Percentiles rank a stretch among this genome's conserved stretches.
Evolutionary conservation across 2,797 vertebrate genomes (phyloP).

Genomic region (Gephyroberyx darwinii): DNA sequence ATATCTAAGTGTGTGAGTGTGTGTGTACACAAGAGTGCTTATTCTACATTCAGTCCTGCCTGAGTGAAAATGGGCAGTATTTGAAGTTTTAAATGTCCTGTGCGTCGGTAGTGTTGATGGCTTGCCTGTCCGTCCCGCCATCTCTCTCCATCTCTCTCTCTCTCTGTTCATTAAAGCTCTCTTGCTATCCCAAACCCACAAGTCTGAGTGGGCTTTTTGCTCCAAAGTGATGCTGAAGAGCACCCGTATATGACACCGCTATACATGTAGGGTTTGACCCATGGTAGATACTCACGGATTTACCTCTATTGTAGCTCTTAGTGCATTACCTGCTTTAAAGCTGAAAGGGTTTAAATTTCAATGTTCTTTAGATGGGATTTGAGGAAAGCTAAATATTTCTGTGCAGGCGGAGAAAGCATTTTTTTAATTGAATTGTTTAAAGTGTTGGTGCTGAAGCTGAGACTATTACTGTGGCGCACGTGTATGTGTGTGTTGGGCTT

Average conservation of each 20-base stretch:
- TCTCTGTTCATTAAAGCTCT: constrained; percentile 71
- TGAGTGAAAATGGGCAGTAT: constrained; percentile 79
- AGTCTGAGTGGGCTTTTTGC: constrained; percentile 80
- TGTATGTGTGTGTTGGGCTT: constrained; percentile 27
- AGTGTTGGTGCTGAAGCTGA: constrained; percentile 48
- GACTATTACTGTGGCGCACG: constrained; percentile 7
- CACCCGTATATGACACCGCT: constrained; percentile 67
- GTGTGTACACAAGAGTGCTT: constrained; percentile 56
- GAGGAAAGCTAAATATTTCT: constrained; percentile 37
- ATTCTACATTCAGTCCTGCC: constrained; percentile 75
- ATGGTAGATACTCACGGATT: constrained; percentile 58
- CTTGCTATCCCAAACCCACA: constrained; percentile 71
- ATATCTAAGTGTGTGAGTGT: constrained; percentile 53
- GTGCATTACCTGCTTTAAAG: constrained; percentile 62
- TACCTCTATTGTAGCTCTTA: constrained; percentile 64
- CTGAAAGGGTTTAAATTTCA: constrained; percentile 67
- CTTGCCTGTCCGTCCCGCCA: constrained; percentile 67
- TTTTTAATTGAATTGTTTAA: constrained; percentile 48
- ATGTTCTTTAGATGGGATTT: constrained; percentile 53
- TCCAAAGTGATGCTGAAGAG: constrained; percentile 83
- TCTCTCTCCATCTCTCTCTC: constrained; percentile 65
- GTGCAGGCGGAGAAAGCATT: neutral
- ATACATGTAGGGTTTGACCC: constrained; percentile 74
- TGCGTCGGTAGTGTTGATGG: constrained; percentile 70
- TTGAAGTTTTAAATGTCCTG: constrained; percentile 81